Evolutionary conservation across 37 sponge, comb jelly and placozoan genomes (phyloP).

Genomic region (Oopsacas minuta): DNA sequence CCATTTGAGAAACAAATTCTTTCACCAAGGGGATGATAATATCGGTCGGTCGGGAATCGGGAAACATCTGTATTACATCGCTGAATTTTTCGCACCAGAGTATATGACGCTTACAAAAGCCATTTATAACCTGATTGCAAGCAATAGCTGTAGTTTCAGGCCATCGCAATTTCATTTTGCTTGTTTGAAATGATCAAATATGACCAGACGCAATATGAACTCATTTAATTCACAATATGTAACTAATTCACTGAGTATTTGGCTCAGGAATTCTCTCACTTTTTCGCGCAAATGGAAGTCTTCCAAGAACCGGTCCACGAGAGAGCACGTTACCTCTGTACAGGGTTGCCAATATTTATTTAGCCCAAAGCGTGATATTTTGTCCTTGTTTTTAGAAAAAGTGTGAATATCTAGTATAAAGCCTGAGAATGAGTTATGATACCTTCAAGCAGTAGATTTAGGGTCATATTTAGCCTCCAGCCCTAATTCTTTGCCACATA

Average conservation of each 20-base stretch:
- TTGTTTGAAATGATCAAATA: conserved; percentile 1
- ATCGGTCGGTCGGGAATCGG: background rate
- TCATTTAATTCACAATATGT: background rate
- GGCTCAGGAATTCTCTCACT: conserved; percentile 9
- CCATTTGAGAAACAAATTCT: background rate
- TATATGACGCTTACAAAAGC: background rate
- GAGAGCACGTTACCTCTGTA: background rate
- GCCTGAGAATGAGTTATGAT: too few species aligned
- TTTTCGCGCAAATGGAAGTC: background rate
- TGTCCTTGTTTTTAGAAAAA: too few species aligned
- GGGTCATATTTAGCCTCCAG: too few species aligned
- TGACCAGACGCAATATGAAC: conserved; percentile 12
- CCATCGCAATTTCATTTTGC: conserved; percentile 2
- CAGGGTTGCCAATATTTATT: too few species aligned
- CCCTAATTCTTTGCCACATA: too few species aligned
- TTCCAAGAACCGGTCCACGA: conserved; percentile 12
- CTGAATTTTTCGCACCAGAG: conserved; percentile 1
- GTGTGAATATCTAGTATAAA: too few species aligned
- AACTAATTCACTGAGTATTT: background rate
- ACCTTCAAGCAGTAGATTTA: too few species aligned
- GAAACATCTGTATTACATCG: background rate
- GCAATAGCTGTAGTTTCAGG: conserved; percentile 5
- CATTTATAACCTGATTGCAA: background rate
- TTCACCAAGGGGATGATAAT: background rate
- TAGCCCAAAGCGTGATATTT: too few species aligned